Percentiles rank a stretch among this genome's conserved stretches.
These are phyloP conservation scores for Propsilocerus akamusi DNA, from an alignment of 1,140 invertebrate species.

Conservation along the genomic window DNA sequence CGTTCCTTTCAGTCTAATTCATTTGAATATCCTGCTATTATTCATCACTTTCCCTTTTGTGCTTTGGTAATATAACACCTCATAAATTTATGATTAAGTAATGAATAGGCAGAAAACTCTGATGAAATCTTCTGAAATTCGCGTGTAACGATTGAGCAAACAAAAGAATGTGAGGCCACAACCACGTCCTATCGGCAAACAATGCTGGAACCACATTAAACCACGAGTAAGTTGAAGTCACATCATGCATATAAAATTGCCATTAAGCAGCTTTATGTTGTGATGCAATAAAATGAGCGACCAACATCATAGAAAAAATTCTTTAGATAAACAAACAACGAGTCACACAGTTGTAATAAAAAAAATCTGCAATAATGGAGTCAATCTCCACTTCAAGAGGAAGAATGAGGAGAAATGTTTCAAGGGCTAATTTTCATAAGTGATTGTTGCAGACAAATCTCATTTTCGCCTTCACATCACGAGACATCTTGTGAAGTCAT, in stretches of 20 bases:
- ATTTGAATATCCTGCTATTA: not conserved
- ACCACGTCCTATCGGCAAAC: not conserved
- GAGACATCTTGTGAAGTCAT: not conserved
- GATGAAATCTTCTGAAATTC: not conserved
- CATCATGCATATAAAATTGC: conserved; percentile 1
- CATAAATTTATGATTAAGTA: conserved; percentile 1
- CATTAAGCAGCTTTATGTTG: not conserved
- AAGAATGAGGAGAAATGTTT: not conserved
- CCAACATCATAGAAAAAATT: not conserved
- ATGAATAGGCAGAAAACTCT: no score
- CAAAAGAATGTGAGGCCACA: not conserved
- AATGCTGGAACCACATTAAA: not conserved
- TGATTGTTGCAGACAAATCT: conserved; percentile 1
- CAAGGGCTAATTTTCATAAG: conserved; percentile 4
- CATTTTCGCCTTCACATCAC: not conserved
- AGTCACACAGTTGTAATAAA: not conserved
- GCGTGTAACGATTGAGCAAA: not conserved
- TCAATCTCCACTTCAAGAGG: not conserved
- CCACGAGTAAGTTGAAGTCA: not conserved
- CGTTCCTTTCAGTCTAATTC: not conserved
- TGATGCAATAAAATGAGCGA: not conserved
- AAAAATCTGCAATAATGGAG: not conserved
- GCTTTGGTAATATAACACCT: not conserved
- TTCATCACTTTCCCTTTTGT: not conserved
- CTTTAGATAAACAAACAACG: not conserved